Conservation (phyloP, 2,797 vertebrate genomes). For the Heteromormyrus szaboi region DNA sequence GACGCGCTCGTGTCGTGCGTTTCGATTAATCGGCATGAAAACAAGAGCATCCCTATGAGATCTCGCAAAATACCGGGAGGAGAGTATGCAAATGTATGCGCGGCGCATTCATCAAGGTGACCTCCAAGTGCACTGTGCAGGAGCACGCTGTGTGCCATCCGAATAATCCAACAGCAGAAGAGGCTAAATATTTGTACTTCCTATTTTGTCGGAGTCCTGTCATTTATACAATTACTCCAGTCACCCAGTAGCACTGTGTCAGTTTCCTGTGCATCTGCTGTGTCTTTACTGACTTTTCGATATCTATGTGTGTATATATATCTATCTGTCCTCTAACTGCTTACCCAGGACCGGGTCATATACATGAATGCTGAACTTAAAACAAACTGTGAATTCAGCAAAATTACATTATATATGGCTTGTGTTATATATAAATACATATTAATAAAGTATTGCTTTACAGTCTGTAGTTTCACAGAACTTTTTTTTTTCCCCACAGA, state of each 20-base stretch:
- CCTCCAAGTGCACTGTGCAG: neutral
- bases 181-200: neutral
- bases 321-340: neutral
- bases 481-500: neutral
- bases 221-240: neutral
- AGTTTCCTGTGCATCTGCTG: neutral
- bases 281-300: neutral
- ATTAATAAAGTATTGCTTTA: neutral
- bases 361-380: neutral
- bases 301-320: neutral
- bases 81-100: neutral
- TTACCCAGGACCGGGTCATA: neutral
- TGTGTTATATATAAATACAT: conserved; percentile 2
- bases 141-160: neutral
- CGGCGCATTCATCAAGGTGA: neutral
- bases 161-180: neutral
- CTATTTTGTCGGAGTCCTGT: neutral
- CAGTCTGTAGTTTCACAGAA: neutral
- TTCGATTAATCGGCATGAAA: neutral
- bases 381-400: conserved; percentile 4
- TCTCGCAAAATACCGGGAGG: neutral
- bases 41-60: neutral
- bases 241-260: neutral
- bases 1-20: neutral
- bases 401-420: neutral